Evolutionary conservation across 2,888 invertebrate species (phyloP), one percentile per base, ranked within the genome.

Genomic region (Oscheius sp.): DNA sequence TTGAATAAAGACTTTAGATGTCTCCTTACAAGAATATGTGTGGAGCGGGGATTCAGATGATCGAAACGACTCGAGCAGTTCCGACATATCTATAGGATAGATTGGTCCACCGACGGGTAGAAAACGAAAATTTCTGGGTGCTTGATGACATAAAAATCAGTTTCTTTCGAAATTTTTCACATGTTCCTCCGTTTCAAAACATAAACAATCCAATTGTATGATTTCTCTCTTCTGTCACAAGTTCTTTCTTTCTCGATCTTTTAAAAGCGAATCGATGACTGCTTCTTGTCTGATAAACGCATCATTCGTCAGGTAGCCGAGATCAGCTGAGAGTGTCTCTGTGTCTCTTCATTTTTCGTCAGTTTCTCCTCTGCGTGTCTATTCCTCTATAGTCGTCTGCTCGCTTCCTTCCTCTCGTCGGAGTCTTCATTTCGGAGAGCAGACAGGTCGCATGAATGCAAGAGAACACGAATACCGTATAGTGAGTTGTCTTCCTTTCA

Each of bases 401-500:
- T 38, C 41, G 51, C 54, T 67, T 51, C 26, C 26, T 36, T 56
- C 61, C 63, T 24, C 49, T 44, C 45, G 24, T 49, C 59, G 59
- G 44, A 59, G 41, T 57, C 59, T 65, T 65, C 61, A 41, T 47
- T n/a, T 41, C 65, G 28, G 65, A 49, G 49, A 41, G 49, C 45
- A 45, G 65, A 47, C 57, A 49, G 59, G 59, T 67, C 67, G 67
- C 78, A 84, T 84, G 84, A 84, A 84, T 83, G 81, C 82, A 72
- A 79, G 82, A 73, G 75, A 76, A 67, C 76, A 82, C 66, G 80
- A 83, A 59, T 75, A 80, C 72, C 80, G 82, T 75, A 67, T 84
- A 70, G 84, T 84, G 45, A 79, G 80, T 28, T 47, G 20, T 5
- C 47, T 12, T 22, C 24, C 24, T 47, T 12, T 24, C 8, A 36